Evolutionary conservation across 2,888 invertebrate species (phyloP), one percentile per base, ranked within the genome.

Genomic region (Clivina fossor): DNA sequence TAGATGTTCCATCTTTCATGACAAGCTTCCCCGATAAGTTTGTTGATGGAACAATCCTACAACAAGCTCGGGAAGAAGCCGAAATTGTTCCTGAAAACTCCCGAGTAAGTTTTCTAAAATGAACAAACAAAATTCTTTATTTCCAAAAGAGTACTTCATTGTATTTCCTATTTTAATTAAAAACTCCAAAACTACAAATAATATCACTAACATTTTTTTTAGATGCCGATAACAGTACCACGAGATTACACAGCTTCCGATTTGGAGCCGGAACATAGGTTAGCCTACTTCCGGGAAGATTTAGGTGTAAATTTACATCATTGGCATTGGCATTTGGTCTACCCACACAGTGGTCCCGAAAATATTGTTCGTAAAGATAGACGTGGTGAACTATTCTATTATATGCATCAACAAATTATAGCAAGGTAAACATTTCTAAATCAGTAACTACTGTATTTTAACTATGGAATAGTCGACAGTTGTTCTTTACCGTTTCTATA

Each of bases 271-370:
- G 92, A 93, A 66, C 90, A 92, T 70, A 81, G 86, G 3, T 72
- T 90, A 58, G 86, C 89, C 22, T 93, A 92, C 73, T 92, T 88
- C 80, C 81, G 91, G 32, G 92, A 92, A 70, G 92, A 91, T 71
- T 77, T 90, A 58, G 90, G 90, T 61, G 78, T 92, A 63, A 92
- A 92, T 74, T 82, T 90, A 47, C 92, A 92, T 71, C 92, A 93
- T 70, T 93, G 92, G 91, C 91, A 92, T 69, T 92, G 91, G 92
- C 92, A 93, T 72, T 78, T 92, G 62, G 90, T 92, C 2, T 92
- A 91, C 71, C 91, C 91, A 0, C 85, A 85, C 71, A 84, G 86
- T 62, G 81, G 84, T 0, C 73, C 80, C 0, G 62, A 63, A 33
- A 72, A 75, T 33, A 81, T 88, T 28, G 88, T 90, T 3, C 78